phyloP scores from a whole-genome alignment of 2,888 invertebrate genomes.

The Lasioglossum pauxillum region DNA sequence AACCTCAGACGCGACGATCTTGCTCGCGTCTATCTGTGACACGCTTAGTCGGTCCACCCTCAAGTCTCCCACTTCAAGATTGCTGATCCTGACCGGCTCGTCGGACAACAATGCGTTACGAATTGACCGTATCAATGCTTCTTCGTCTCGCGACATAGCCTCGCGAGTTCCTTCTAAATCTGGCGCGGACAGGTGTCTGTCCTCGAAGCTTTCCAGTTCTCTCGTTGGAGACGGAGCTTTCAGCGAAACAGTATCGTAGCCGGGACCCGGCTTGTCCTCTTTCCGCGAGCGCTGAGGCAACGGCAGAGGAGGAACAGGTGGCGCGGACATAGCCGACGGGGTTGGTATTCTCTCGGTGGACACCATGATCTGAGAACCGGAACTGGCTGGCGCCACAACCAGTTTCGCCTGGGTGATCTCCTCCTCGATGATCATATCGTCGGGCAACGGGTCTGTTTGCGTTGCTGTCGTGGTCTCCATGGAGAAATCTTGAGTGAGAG shows the following conservation, averaged over 20 bases:
- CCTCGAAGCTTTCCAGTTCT: slow-evolving; percentile 46
- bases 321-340: slow-evolving; percentile 68
- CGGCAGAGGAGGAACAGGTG: slow-evolving; percentile 76
- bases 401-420: slow-evolving; percentile 82
- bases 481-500: slow-evolving; percentile 79
- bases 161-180: slow-evolving; percentile 50
- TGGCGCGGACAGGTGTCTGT: slow-evolving; percentile 65
- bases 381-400: slow-evolving; percentile 78
- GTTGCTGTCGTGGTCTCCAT: slow-evolving; percentile 91
- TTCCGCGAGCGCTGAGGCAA: slow-evolving; percentile 50
- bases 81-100: slow-evolving; percentile 86
- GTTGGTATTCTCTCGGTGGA: slow-evolving; percentile 81
- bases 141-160: slow-evolving; percentile 40
- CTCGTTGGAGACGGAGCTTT: slow-evolving; percentile 57
- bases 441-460: slow-evolving; percentile 94
- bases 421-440: slow-evolving; percentile 87
- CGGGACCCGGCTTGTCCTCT: slow-evolving; percentile 22
- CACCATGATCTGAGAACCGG: slow-evolving; percentile 81
- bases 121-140: slow-evolving; percentile 43
- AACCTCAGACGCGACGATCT: slow-evolving; percentile 92
- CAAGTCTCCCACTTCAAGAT: slow-evolving; percentile 90
- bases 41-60: slow-evolving; percentile 93
- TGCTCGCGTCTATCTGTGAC: slow-evolving; percentile 91
- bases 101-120: slow-evolving; percentile 73
- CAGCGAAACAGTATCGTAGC: slow-evolving; percentile 61